Base-by-base conservation (phyloP, 2,888 invertebrate genomes). In the Lottia scabra region DNA sequence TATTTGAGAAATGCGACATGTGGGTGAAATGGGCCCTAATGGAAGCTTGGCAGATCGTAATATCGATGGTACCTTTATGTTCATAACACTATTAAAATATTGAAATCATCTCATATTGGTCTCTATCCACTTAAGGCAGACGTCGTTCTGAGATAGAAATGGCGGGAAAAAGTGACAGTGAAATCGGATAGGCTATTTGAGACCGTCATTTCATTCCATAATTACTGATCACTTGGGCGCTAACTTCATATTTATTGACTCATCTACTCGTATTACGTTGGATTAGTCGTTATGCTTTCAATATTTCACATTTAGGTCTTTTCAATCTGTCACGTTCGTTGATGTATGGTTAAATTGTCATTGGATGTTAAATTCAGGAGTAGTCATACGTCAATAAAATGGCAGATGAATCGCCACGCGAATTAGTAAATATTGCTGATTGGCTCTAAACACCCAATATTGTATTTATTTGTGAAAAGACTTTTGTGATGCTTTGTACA, bases 161-260 rank as follows among this genome's bases (percentile, higher is more conserved):
- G 19, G 56, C 19, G 19, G 56, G 56, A 23, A 56, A 56, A 56
- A 56, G 56, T 56, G 56, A 56, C 56, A 56, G 19, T 56, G 56
- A 23, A 56, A 56, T 56, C 56, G 19, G 56, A 56, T 56, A 19
- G 56, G 19, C 56, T 19, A 19, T 56, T 56, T 56, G 23, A 23
- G 56, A 56, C 56, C 56, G 15, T 1, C 56, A 56, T 56, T 19
- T 19, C 23, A 23, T 56, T 56, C 56, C 56, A 56, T 56, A 56
- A 56, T 56, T 56, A 56, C 56, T 56, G 56, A 56, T 56, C 56
- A 56, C 56, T 56, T 23, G 56, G 56, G 56, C 56, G 56, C 56
- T 56, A 56, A 56, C 56, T 56, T 56, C 23, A 56, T 56, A 56
- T 56, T 56, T 56, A 23, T 56, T 56, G 19, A 56, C 56, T 23